Base-by-base conservation (phyloP, 2,797 vertebrate species). In the Yasuhikotakia modesta region DNA sequence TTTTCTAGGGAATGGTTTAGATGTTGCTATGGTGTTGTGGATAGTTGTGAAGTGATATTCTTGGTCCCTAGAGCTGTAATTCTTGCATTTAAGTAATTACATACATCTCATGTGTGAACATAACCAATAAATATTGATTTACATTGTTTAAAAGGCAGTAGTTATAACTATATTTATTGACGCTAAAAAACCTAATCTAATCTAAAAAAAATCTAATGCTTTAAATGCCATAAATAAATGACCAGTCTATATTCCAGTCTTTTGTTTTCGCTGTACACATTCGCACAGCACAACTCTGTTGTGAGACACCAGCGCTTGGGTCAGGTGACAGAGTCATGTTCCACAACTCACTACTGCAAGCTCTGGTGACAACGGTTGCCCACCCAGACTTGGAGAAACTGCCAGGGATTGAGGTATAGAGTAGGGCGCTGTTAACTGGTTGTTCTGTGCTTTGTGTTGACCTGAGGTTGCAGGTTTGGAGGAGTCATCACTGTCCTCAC, bases 261-360 rank as follows among this genome's bases (percentile, higher is more conserved):
- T 76, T 82, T 72, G 79, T 80, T 55, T 50, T 19, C 21, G 13
- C 61, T 32, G 21, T 70, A 79, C 17, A 24, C 75, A 67, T 77
- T 79, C 74, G 66, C 21, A 57, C 32, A 74, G 64, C 55, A 43
- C 55, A 50, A 43, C 39, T 43, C 39, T 43, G 39, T 43, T 10
- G 58, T 27, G 32, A 74, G 39, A 58, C 69, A 77, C 24, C 22
- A n/a, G 68, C 48, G 63, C 35, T 27, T 22, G 57, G 22, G 57
- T 76, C 75, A 73, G 48, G 63, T 79, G 43, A 66, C 27, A 43
- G 45, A 21, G 1, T 8, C 13, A 14, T 66, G 2, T 19, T 85
- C 70, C 68, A 69, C 57, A 43, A 85, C 94, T 94, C 89, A 96
- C 96, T 83, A 5, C 78, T 0, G 91, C 94, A 79, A 92, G 87